Evolutionary conservation across 2,113 vertebrate genomes (phyloP), one percentile per base, ranked within the genome.

Genomic region (Brevimyrus niger): DNA sequence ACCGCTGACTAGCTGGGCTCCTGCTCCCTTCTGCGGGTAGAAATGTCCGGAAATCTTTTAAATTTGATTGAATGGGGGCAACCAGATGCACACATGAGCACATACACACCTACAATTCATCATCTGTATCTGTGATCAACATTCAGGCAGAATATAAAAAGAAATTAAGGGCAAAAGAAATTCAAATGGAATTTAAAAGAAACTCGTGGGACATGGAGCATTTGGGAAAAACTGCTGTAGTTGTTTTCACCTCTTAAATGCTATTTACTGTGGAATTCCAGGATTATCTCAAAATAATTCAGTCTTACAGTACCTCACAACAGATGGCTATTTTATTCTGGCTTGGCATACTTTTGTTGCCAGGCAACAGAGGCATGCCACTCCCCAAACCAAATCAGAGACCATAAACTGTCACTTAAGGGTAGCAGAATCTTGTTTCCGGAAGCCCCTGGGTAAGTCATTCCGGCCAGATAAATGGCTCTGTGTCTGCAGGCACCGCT

Each of bases 381-480:
- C 90, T 58, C 89, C 90, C 92, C 93, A 94, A 95, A 94, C 94
- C 92, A 93, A 94, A 95, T 94, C 93, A 95, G 91, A 94, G 92
- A 93, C 93, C 93, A 93, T 95, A 94, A 95, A 95, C 92, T 94
- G 94, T 95, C 94, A 94, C 94, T 96, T 94, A 94, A 94, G 93
- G 91, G 91, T 90, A 91, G 90, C 58, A 93, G 93, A 95, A 95
- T 94, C 92, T 95, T 91, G 90, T 94, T 94, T 91, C 91, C 89
- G 89, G 4, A 61, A 86, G 48, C 89, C 83, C 91, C 92, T 86
- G 89, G 91, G 93, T 89, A 90, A 58, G 91, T 92, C 92, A 92
- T 90, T 89, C 73, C 69, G 76, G 86, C 50, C 38, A 93, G 92
- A 88, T 88, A 90, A 89, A 88, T 35, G 87, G 61, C 47, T 31